Evolutionary conservation across 2,797 vertebrate species (phyloP).

Genomic region (Emydoidea blandingii): DNA sequence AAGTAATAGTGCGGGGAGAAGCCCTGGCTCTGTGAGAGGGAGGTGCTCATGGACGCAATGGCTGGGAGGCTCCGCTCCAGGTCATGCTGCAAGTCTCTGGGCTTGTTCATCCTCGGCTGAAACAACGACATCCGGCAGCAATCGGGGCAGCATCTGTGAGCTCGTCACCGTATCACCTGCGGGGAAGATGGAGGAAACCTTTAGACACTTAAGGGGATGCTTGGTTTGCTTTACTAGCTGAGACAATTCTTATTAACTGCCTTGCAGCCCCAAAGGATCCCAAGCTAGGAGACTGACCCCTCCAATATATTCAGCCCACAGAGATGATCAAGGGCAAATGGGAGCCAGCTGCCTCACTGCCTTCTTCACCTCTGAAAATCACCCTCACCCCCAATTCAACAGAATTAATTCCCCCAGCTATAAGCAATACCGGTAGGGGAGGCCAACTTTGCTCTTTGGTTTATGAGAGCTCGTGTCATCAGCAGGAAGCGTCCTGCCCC

Average conservation of each 20-base stretch:
- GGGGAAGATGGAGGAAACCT: not conserved
- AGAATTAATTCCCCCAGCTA: not conserved
- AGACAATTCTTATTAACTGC: not conserved
- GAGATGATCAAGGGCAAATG: not conserved
- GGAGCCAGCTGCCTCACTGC: constrained; percentile 26
- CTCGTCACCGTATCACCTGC: constrained; percentile 62
- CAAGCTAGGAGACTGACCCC: no score
- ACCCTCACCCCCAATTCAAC: rapidly evolving
- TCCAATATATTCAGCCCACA: not conserved
- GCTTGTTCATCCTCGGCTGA: constrained; percentile 83
- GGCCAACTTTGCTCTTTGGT: constrained; percentile 39
- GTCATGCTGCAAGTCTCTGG: constrained; percentile 80
- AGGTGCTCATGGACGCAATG: constrained; percentile 90
- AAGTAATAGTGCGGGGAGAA: constrained; percentile 79
- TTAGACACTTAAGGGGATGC: not conserved
- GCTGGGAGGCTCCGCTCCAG: constrained; percentile 90
- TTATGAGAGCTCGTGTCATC: constrained; percentile 41
- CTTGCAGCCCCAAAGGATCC: not conserved
- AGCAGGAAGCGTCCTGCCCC: not conserved
- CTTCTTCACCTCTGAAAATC: not conserved
- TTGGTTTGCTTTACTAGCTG: not conserved
- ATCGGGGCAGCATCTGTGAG: constrained; percentile 19
- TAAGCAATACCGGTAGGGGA: not conserved
- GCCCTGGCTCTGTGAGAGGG: constrained; percentile 85
- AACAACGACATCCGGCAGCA: not conserved